phyloP scores from a whole-genome alignment of 2,113 vertebrate genomes.

The Crotophaga sulcirostris region DNA sequence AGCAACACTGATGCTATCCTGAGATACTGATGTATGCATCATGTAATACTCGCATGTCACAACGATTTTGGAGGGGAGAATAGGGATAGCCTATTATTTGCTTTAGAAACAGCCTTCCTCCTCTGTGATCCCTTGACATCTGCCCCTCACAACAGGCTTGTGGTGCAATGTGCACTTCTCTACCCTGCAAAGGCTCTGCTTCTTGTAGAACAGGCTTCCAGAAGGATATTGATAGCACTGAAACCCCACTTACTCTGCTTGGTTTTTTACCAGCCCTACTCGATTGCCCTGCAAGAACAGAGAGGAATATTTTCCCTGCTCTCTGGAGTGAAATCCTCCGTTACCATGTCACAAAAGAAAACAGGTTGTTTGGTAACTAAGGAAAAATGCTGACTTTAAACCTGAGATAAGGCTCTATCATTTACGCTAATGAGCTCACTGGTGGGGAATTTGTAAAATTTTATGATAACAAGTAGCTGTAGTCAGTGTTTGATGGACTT shows the following conservation, averaged over 20 bases:
- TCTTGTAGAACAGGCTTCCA: background rate
- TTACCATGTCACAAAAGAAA: background rate
- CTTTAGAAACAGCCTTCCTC: background rate
- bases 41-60: background rate
- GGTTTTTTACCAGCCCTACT: background rate
- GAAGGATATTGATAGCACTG: background rate
- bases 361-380: constrained; percentile 1
- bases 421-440: constrained; percentile 63
- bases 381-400: constrained; percentile 57
- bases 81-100: background rate
- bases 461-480: constrained; percentile 44
- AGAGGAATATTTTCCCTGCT: background rate
- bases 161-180: background rate
- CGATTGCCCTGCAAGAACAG: background rate
- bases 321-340: constrained; percentile 12
- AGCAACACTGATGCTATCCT: background rate
- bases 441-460: constrained; percentile 35
- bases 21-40: accelerated
- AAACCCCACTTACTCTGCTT: background rate
- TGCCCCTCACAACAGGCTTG: background rate
- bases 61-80: background rate
- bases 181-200: background rate
- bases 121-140: background rate
- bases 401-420: constrained; percentile 38
- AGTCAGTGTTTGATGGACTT: constrained; percentile 37